Evolutionary conservation across 2,113 vertebrate genomes (phyloP), one percentile per base, ranked within the genome.

Genomic region (Toxotes chatareus): DNA sequence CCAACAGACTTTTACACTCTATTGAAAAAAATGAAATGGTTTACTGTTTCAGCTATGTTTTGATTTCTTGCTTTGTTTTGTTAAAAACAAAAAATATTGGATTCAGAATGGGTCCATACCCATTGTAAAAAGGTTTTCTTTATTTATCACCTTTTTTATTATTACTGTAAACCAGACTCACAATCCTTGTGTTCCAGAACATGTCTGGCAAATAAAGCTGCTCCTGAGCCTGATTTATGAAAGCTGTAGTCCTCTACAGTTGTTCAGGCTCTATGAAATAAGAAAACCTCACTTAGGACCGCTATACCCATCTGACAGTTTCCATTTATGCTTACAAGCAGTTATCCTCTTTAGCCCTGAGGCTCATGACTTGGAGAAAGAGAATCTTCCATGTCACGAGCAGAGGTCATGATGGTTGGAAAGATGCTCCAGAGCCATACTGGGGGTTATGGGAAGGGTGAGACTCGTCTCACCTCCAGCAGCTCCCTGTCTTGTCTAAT

Each of bases 381-480:
- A 65, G 70, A 76, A 55, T 81, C 79, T 79, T 53, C 68, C 49
- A 55, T 86, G 84, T 92, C 82, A 84, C 59, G 49, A 85, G 76
- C 11, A 27, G 76, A 83, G 87, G 90, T 86, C 90, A 83, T 69
- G 76, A 68, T 81, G 60, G 69, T 49, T 86, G 64, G 61, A 81
- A 68, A 77, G 76, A 85, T 76, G 67, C 83, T 84, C 66, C 46
- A 66, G 46, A 89, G 73, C 71, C 56, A 53, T 21, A 10, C 44
- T 44, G n/a, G 67, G 72, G 88, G 86, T 90, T 92, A 61, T 91
- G 88, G 84, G 85, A 90, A 91, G 82, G 81, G 63, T 84, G 82
- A 90, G 64, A 67, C 53, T 86, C 80, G 38, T 53, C 71, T 84
- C 76, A 84, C 83, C 79, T 78, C 79, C 73, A 80, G 56, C 63